Evolutionary conservation across 2,888 invertebrate genomes (phyloP).

Genomic region (Ichneumon xanthorius): DNA sequence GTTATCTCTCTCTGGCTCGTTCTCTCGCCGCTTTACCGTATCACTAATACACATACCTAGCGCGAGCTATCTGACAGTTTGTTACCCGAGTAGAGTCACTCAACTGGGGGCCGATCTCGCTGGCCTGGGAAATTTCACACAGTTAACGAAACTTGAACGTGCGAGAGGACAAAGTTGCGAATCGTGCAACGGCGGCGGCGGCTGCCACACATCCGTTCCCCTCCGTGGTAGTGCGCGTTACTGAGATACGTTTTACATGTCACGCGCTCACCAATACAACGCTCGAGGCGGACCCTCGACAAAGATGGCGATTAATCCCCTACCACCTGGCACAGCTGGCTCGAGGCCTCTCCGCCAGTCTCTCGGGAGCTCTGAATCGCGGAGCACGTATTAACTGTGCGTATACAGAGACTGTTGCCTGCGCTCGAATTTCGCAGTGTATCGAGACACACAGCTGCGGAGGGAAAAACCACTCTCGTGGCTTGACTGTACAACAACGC

Average conservation of each 20-base stretch:
- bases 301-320: conserved; percentile 52
- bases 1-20: conserved; percentile 30
- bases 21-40: neutral
- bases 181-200: conserved; percentile 18
- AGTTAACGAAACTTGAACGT: conserved; percentile 16
- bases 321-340: conserved; percentile 55
- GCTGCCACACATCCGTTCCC: conserved; percentile 21
- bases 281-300: conserved; percentile 1
- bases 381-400: neutral
- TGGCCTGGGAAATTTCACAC: conserved; percentile 52
- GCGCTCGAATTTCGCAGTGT: conserved; percentile 1
- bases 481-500: conserved; percentile 9
- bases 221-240: conserved; percentile 34
- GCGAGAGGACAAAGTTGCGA: conserved; percentile 30
- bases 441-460: conserved; percentile 26
- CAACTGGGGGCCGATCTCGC: conserved; percentile 22
- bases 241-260: conserved; percentile 11
- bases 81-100: conserved; percentile 41
- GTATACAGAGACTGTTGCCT: conserved; percentile 3
- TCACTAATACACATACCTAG: neutral
- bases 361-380: conserved; percentile 15
- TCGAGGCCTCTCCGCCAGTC: conserved; percentile 19
- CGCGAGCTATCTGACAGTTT: conserved; percentile 51
- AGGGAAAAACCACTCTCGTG: conserved; percentile 6
- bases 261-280: conserved; percentile 13